Conservation (phyloP, 1,140 invertebrate genomes). For the Pseudomyrmex gracilis region DNA sequence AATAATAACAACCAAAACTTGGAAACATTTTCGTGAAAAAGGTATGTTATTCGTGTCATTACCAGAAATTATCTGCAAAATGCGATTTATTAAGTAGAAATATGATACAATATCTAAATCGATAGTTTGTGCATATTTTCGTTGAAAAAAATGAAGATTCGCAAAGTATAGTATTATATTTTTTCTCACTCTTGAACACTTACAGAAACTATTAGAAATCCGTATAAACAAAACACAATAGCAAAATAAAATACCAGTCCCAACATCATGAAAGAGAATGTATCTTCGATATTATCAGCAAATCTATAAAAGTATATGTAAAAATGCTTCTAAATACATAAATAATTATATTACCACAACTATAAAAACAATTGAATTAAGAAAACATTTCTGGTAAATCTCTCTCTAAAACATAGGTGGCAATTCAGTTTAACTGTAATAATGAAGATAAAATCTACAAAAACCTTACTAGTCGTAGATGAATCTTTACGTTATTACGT, state of each 20-base stretch:
- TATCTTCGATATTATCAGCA: slow-evolving; percentile 27
- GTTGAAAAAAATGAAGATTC: no score
- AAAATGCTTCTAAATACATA: neutral
- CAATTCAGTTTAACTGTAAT: neutral
- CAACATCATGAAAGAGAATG: slow-evolving; percentile 34
- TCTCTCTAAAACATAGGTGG: neutral
- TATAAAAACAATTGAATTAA: no score
- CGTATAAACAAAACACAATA: slow-evolving; percentile 15
- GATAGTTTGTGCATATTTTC: no score
- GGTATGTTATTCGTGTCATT: neutral
- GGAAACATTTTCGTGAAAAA: neutral
- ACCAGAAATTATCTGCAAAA: neutral
- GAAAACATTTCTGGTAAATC: no score
- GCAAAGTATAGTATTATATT: no score
- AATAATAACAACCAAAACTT: neutral
- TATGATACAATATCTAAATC: no score
- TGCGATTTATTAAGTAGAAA: no score
- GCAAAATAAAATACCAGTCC: slow-evolving; percentile 35
- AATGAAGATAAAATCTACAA: neutral
- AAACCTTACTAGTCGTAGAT: slow-evolving; percentile 51
- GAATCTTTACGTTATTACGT: neutral
- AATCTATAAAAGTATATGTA: neutral
- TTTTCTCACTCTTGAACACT: neutral
- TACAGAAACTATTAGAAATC: slow-evolving; percentile 31
- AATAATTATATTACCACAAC: no score